phyloP scores from a whole-genome alignment of 2,113 vertebrate genomes.

The Chiloscyllium plagiosum region DNA sequence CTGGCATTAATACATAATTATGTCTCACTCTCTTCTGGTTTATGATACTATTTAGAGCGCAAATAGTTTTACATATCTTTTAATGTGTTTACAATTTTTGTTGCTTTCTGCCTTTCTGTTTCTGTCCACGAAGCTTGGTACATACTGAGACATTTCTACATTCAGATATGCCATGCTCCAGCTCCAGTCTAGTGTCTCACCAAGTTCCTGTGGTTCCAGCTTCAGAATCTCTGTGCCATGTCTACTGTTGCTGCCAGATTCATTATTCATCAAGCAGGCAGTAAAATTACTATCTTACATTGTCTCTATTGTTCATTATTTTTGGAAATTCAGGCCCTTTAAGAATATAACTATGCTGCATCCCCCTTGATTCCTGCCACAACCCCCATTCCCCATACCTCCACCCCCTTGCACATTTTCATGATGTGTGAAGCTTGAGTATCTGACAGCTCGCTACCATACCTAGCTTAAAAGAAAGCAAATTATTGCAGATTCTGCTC shows the following conservation, averaged over 20 bases:
- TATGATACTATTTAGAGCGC: background rate
- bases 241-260: conserved; percentile 51
- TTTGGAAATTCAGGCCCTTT: background rate
- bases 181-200: conserved; percentile 55
- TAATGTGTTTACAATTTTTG: background rate
- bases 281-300: background rate
- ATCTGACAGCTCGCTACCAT: background rate
- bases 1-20: background rate
- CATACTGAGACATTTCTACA: conserved; percentile 46
- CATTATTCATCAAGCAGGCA: conserved; percentile 42
- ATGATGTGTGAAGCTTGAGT: background rate
- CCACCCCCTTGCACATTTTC: background rate
- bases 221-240: conserved; percentile 54
- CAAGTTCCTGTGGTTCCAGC: conserved; percentile 58
- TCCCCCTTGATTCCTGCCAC: background rate
- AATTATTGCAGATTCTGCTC: background rate
- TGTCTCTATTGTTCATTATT: background rate
- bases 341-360: background rate
- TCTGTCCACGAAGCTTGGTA: conserved; percentile 38
- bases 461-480: background rate
- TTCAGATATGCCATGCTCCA: conserved; percentile 50
- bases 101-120: background rate
- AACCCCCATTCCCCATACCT: background rate
- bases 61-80: background rate
- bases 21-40: background rate